phyloP scores from a whole-genome alignment of 2,113 vertebrate species.

The Etheostoma spectabile region DNA sequence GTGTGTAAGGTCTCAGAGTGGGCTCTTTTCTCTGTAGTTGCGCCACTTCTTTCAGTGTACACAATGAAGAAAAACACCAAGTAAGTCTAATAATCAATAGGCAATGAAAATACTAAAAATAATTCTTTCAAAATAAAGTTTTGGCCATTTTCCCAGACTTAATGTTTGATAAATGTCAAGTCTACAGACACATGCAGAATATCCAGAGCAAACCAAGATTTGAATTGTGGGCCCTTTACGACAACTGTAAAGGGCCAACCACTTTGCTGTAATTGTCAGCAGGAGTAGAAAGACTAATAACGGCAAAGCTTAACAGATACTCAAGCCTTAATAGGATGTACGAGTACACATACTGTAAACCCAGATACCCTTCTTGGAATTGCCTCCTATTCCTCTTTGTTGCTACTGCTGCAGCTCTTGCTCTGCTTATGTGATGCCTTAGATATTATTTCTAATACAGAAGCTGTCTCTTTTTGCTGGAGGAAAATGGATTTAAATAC shows the following conservation, averaged over 20 bases:
- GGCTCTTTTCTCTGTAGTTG: background rate
- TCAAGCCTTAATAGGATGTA: background rate
- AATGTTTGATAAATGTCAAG: conserved; percentile 18
- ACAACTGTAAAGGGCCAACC: background rate
- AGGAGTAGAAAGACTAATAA: conserved; percentile 13
- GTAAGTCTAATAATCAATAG: background rate
- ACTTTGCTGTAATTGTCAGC: background rate
- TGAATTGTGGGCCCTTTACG: conserved; percentile 5
- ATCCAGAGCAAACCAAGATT: background rate
- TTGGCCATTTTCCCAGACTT: background rate
- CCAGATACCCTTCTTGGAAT: background rate
- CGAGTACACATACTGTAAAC: conserved; percentile 16
- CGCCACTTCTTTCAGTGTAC: background rate
- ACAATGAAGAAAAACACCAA: background rate
- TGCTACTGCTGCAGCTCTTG: background rate
- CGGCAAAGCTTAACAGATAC: background rate
- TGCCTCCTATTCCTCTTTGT: conserved; percentile 7
- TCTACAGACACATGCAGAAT: background rate
- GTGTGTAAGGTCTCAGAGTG: background rate
- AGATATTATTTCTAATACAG: conserved; percentile 1
- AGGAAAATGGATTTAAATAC: conserved; percentile 18
- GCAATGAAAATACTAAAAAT: conserved; percentile 5
- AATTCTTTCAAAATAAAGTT: background rate
- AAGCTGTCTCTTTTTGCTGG: background rate
- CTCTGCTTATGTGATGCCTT: conserved; percentile 13